Conservation (phyloP, 2,797 vertebrate species). For the Manis javanica region DNA sequence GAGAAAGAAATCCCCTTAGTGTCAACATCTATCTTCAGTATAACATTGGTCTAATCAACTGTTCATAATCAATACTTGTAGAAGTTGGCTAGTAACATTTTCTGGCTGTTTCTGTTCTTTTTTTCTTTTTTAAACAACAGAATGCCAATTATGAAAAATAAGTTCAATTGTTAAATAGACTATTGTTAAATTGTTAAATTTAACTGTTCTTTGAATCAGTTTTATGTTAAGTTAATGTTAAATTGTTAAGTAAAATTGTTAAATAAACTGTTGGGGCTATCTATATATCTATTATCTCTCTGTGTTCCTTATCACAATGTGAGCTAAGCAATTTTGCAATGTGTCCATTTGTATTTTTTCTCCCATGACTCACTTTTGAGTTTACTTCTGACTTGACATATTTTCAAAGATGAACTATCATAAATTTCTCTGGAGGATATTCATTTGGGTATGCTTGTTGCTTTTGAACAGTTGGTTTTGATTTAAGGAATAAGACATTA, state of each 20-base stretch:
- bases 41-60: background rate
- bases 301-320: background rate
- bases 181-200: background rate
- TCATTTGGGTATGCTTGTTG: conserved; percentile 5
- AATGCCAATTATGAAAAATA: background rate
- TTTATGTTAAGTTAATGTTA: too few species aligned
- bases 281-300: background rate
- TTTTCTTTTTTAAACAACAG: conserved; percentile 47
- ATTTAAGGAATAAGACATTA: conserved; percentile 47
- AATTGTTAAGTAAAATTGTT: background rate
- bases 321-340: conserved; percentile 1
- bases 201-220: too few species aligned
- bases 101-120: background rate
- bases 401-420: conserved; percentile 62
- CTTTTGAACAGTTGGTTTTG: conserved; percentile 56
- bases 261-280: background rate
- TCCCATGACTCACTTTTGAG: background rate
- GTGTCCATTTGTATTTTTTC: conserved; percentile 32
- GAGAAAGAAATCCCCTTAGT: background rate
- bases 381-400: conserved; percentile 53
- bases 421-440: conserved; percentile 50
- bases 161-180: background rate
- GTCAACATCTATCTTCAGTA: background rate
- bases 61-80: background rate
- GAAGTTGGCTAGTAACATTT: background rate